A percentile compares a stretch with the other conserved stretches of the same genome.
Conservation (phyloP, 2,797 vertebrate species). For the Gadopsis marmoratus region DNA sequence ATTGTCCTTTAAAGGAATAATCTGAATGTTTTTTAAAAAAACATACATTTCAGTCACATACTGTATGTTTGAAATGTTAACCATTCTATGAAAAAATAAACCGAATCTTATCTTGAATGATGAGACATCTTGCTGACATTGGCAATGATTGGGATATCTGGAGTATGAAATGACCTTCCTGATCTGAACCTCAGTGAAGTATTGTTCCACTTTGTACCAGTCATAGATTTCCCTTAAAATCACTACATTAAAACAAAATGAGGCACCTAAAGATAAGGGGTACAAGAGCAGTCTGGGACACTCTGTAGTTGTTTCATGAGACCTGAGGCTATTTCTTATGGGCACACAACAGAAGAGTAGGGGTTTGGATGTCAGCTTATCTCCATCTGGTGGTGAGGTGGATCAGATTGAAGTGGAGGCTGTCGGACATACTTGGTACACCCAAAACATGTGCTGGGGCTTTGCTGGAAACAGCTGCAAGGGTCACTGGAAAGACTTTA, state of each 20-base stretch:
- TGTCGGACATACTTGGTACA: neutral
- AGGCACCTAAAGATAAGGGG: neutral
- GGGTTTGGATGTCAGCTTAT: slow-evolving; percentile 24
- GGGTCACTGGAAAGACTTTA: slow-evolving; percentile 3
- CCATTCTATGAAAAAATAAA: neutral
- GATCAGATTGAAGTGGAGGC: slow-evolving; percentile 10
- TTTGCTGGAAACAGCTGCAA: slow-evolving; percentile 24
- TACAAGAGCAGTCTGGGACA: neutral
- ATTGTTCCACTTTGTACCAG: neutral
- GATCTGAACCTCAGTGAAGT: neutral
- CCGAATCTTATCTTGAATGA: neutral
- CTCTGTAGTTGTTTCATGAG: neutral
- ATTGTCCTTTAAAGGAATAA: slow-evolving; percentile 10
- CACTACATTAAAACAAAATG: neutral
- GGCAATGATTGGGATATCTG: neutral
- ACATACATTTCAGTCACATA: neutral
- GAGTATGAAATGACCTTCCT: neutral
- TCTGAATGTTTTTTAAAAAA: neutral
- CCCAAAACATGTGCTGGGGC: slow-evolving; percentile 20
- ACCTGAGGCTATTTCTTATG: neutral
- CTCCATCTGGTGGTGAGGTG: slow-evolving; percentile 45
- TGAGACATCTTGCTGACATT: slow-evolving; percentile 6
- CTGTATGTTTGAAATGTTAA: neutral
- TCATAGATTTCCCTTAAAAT: neutral
- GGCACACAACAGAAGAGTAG: neutral